Evolutionary conservation across 1,140 invertebrate genomes (phyloP), one percentile per base, ranked within the genome.

Genomic region (Periplaneta americana): DNA sequence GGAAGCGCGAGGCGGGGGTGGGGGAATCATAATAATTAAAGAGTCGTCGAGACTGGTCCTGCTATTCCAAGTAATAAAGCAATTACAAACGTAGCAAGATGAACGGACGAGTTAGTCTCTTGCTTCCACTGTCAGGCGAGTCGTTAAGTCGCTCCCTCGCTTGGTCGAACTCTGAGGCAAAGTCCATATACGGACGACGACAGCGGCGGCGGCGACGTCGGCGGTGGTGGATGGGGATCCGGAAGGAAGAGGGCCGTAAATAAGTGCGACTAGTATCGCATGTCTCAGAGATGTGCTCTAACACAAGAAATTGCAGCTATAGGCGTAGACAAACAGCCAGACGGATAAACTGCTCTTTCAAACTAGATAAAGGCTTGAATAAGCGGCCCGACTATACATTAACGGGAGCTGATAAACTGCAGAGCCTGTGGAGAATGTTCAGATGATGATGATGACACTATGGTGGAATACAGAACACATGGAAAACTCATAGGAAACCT

Each of bases 1-100:
- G 32, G 33, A 78, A 78, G 3, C n/a, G n/a, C n/a, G n/a, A n/a
- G n/a, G n/a, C n/a, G 22, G 75, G 17, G 9, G n/a, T 5, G n/a
- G 3, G 15, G 28, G 8, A 66, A 80, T 80, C 39, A 66, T 80
- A 80, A 80, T 80, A 80, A 80, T 80, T 66, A 80, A 66, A 66
- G 79, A 80, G 33, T 80, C 79, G 34, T 36, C 66, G 32, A 34
- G 39, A 34, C 39, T 35, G 34, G 39, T n/a, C 79, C 28, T 66
- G 48, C 48, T 80, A 66, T 80, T 80, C 79, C 79, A 39, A 80
- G 79, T 80, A 80, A 80, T 80, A 80, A 80, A 80, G 79, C 79
- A 80, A 80, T 80, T 80, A 80, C 79, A 80, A 80, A 80, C 36
- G 48, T 48, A 80, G 48, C 79, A 80, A 80, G 79, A 80, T 48